Evolutionary conservation across 2,888 invertebrate genomes (phyloP), one percentile per base, ranked within the genome.

Genomic region (Eupithecia pulchellata): DNA sequence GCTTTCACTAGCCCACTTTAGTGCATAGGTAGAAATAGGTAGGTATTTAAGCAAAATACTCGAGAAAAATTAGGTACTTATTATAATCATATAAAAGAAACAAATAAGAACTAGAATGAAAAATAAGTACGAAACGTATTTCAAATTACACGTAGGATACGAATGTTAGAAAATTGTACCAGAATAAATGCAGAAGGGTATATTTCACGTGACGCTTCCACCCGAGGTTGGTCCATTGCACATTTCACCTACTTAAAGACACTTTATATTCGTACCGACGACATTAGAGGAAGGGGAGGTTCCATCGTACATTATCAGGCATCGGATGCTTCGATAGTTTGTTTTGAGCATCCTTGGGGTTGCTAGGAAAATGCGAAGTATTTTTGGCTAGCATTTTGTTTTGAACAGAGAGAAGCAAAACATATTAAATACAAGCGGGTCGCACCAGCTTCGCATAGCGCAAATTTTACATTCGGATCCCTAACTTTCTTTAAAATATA

Each of bases 251-350:
- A 66, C 76, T 77, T 78, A 75, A 65, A 61, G 66, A 60, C 75
- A 77, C 72, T 78, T 77, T 78, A 75, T 77, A 77, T 78, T 78
- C 78, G 75, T 61, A 68, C 71, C 78, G 72, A 68, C 60, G 74
- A 77, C 77, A 77, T 77, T 76, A 75, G 68, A 72, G 78, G 77
- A 78, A 74, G 72, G 72, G 78, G 75, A 70, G 72, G 77, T 61
- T 60, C 64, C 52, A 17, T 20, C 52, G 74, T 78, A 76, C 75
- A 76, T 78, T 77, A 78, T 73, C 75, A 69, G 68, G 17, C 71
- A 75, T 73, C 75, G 77, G 77, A 77, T 72, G 73, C n/a, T 67
- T 74, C 32, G 67, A 74, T 66, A 66, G 70, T 75, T 74, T 75
- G 75, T 71, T 71, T 73, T 64, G 68, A 69, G 66, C 66, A 57